Evolutionary conservation across 2,797 vertebrate genomes (phyloP).

Genomic region (Gephyroberyx darwinii): DNA sequence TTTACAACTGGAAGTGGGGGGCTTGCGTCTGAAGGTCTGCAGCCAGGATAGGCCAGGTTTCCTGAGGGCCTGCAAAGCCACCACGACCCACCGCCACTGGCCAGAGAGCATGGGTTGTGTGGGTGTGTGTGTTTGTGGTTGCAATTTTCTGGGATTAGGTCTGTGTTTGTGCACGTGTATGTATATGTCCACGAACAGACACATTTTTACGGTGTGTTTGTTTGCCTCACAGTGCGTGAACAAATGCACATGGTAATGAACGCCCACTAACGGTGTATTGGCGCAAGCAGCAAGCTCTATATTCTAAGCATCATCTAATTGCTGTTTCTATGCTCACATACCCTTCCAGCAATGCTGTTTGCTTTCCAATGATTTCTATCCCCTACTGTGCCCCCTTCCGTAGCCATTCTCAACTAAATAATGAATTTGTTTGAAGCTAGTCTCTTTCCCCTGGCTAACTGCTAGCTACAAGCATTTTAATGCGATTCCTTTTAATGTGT

Average conservation of each 20-base stretch:
- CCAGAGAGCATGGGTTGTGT: not conserved
- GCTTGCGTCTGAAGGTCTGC: conserved; percentile 15
- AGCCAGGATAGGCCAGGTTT: not conserved
- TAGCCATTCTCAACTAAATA: conserved; percentile 54
- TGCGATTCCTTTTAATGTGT: conserved; percentile 57
- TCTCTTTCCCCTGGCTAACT: conserved; percentile 45
- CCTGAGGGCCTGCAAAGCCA: not conserved
- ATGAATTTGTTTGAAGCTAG: conserved; percentile 61
- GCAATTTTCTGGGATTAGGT: not conserved
- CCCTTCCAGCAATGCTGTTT: conserved; percentile 51
- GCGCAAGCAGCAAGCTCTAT: conserved; percentile 24
- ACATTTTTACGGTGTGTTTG: not conserved
- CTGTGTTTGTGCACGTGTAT: not conserved
- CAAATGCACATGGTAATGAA: conserved; percentile 16
- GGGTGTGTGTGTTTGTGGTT: not conserved
- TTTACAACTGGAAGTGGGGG: conserved; percentile 4
- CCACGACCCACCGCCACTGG: not conserved
- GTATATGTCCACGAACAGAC: not conserved
- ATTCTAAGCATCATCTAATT: conserved; percentile 51
- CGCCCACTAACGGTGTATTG: not conserved
- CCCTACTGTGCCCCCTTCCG: conserved; percentile 42
- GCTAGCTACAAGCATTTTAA: conserved; percentile 52
- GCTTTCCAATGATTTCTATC: conserved; percentile 53
- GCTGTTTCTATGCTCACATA: conserved; percentile 35
- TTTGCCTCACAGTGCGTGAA: conserved; percentile 22